Evolutionary conservation across 2,888 invertebrate genomes (phyloP).

Genomic region (Elegia similella): DNA sequence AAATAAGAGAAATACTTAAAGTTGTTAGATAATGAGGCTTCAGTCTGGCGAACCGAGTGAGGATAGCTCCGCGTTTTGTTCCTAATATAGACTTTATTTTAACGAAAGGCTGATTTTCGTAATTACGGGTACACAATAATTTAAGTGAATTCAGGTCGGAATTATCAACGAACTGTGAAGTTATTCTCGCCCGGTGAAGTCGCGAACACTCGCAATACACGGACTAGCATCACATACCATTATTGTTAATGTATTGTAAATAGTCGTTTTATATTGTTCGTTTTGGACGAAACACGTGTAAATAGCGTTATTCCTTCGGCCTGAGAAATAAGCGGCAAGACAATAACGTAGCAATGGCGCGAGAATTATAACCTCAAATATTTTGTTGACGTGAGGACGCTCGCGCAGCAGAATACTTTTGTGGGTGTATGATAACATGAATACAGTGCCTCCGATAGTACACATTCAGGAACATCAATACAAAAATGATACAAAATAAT

Average conservation of each 20-base stretch:
- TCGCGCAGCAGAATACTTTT: slow-evolving; percentile 14
- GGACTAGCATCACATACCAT: slow-evolving; percentile 29
- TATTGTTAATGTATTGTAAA: slow-evolving; percentile 43
- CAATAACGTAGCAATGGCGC: slow-evolving; percentile 50
- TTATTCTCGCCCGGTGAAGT: slow-evolving; percentile 50
- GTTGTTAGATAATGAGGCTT: slow-evolving; percentile 46
- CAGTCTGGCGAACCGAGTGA: slow-evolving; percentile 40
- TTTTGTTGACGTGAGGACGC: slow-evolving; percentile 14
- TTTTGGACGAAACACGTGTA: slow-evolving; percentile 47
- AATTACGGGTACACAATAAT: slow-evolving; percentile 67
- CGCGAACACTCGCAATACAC: slow-evolving; percentile 25
- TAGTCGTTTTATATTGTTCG: slow-evolving; percentile 41
- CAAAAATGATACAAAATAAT: slow-evolving; percentile 38
- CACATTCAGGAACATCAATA: slow-evolving; percentile 36
- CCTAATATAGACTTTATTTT: slow-evolving; percentile 75
- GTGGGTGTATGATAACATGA: slow-evolving; percentile 14
- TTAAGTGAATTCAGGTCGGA: slow-evolving; percentile 47
- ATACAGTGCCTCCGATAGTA: slow-evolving; percentile 55
- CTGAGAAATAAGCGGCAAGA: slow-evolving; percentile 55
- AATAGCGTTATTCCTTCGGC: slow-evolving; percentile 47
- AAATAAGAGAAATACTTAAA: slow-evolving; percentile 31
- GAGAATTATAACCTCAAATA: slow-evolving; percentile 21
- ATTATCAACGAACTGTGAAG: slow-evolving; percentile 44
- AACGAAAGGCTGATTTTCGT: slow-evolving; percentile 72
- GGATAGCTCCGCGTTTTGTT: slow-evolving; percentile 69